phyloP scores from a whole-genome alignment of 2,888 invertebrate genomes.

The Patella depressa region DNA sequence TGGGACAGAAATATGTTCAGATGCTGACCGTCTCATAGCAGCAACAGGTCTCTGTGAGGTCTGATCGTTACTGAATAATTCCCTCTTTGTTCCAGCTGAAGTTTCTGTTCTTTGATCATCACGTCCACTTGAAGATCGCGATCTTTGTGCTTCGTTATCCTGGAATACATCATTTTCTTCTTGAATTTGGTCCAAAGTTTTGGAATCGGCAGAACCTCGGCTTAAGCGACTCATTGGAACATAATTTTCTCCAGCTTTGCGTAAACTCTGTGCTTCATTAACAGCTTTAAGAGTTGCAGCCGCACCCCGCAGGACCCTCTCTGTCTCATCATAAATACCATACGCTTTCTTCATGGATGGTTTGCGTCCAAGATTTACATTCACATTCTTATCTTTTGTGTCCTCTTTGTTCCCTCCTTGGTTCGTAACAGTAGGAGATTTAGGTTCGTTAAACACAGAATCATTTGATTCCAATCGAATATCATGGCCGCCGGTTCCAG shows the following conservation, averaged over 20 bases:
- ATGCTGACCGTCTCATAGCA: slow-evolving; percentile 47
- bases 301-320: slow-evolving; percentile 30
- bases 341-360: slow-evolving; percentile 63
- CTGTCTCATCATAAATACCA: slow-evolving; percentile 59
- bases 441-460: slow-evolving; percentile 48
- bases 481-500: slow-evolving; percentile 1
- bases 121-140: neutral
- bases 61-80: neutral
- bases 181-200: slow-evolving; percentile 51
- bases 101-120: neutral
- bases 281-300: neutral
- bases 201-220: slow-evolving; percentile 34
- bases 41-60: slow-evolving; percentile 17
- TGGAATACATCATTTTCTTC: slow-evolving; percentile 41
- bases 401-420: neutral
- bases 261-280: slow-evolving; percentile 7
- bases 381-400: slow-evolving; percentile 15
- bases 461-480: slow-evolving; percentile 41
- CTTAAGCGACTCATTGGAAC: slow-evolving; percentile 19
- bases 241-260: slow-evolving; percentile 16
- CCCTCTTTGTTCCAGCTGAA: neutral
- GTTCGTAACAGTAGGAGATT: slow-evolving; percentile 8
- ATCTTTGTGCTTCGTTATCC: neutral
- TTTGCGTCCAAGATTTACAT: slow-evolving; percentile 44
- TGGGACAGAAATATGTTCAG: slow-evolving; percentile 44